Conservation (phyloP, 2,113 vertebrate genomes). For the Pachyramphus minor region DNA sequence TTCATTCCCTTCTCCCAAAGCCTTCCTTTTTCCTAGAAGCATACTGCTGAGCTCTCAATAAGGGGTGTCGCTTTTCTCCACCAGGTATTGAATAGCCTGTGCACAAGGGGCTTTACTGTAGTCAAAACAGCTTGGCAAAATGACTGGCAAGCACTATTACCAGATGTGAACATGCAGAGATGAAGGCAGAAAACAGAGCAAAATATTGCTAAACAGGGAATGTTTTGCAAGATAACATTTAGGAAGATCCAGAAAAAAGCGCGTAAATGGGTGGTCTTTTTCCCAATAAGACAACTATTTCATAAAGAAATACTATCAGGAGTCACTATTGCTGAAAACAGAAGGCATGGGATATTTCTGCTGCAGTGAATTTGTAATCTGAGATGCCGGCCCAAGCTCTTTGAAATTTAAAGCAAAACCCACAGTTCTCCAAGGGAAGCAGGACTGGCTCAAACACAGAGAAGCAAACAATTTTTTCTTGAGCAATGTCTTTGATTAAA, state of each 20-base stretch:
- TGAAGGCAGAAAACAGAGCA: not conserved
- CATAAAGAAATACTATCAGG: not conserved
- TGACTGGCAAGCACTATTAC: not conserved
- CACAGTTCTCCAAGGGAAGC: not conserved
- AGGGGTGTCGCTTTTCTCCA: not conserved
- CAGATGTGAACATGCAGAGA: not conserved
- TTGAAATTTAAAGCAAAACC: not conserved
- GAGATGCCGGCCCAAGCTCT: not conserved
- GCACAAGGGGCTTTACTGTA: not conserved
- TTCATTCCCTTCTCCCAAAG: not conserved
- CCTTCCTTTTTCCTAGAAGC: not conserved
- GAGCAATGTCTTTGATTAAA: not conserved
- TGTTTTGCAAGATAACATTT: not conserved
- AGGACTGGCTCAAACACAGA: not conserved
- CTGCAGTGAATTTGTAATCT: not conserved
- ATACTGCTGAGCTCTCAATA: not conserved
- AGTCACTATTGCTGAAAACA: not conserved
- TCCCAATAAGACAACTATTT: not conserved
- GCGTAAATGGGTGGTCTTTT: not conserved
- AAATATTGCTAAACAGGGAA: not conserved
- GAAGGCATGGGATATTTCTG: not conserved
- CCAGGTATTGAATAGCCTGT: not conserved
- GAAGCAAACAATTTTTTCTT: not conserved
- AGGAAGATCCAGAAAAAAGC: not conserved
- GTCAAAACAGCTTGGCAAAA: not conserved